Evolutionary conservation across 2,113 vertebrate species (phyloP), one percentile per base, ranked within the genome.

Genomic region (Elephas maximus): DNA sequence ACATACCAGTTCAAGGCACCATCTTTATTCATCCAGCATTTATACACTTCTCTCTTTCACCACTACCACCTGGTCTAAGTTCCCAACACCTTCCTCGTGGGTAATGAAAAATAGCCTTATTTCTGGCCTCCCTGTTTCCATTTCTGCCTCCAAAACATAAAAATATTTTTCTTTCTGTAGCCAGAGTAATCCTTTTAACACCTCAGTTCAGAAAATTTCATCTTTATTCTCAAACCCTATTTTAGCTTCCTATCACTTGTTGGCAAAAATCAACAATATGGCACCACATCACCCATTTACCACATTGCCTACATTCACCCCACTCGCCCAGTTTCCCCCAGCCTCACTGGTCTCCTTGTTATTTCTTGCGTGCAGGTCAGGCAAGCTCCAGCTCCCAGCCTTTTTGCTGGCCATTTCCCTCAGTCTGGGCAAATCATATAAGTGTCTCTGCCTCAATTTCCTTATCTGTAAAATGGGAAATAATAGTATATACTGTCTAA

Each of bases 101-200:
- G 12, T 67, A 69, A 67, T 53, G 14, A 88, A 15, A 33, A 77
- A 44, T 1, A 80, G 9, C 48, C 23, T 94, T 26, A 12, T 45
- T 92, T 62, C 41, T 71, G 41, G 26, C 37, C 60, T 69, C 41
- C 10, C 62, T 45, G 11, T 60, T 93, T 74, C 24, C 12, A 91
- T 41, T 67, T 93, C 45, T 82, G 48, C 30, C 2, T 44, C 8
- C 1, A 10, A 65, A 80, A 83, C 23, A 60, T 80, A 53, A 53
- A 21, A 82, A 15, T 33, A 44, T 60, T 73, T 92, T 62, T 63
- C 30, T 62, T 51, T 88, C 53, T 45, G 71, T 33, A 88, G 26
- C 30, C 44, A 74, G 33, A 79, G 30, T 62, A 60, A 94, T 33
- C 8, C 21, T 91, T 65, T 69, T 45, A 83, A 93, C 89, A 51